These are phyloP conservation scores for Carettochelys insculpta DNA, from an alignment of 2,113 vertebrate genomes.

Conservation along the genomic window DNA sequence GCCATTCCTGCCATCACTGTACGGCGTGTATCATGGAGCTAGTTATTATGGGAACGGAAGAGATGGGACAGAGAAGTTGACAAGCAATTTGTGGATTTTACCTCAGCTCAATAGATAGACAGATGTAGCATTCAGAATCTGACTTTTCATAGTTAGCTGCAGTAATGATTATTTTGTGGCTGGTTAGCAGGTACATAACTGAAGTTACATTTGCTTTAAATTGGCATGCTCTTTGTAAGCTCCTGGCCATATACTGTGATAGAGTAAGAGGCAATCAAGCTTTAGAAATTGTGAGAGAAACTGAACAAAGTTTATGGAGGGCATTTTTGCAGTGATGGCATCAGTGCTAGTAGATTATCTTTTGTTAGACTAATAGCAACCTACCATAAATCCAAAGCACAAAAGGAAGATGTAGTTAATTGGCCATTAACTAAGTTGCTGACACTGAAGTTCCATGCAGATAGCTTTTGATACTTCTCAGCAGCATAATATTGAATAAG, in stretches of 20 bases:
- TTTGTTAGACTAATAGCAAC: not conserved
- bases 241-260: not conserved
- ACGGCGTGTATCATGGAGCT: not conserved
- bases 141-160: not conserved
- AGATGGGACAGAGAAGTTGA: not conserved
- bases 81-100: not conserved
- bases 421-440: constrained; percentile 25
- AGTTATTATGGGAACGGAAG: not conserved
- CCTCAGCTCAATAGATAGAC: not conserved
- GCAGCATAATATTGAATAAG: not conserved
- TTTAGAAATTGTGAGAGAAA: not conserved
- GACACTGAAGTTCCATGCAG: not conserved
- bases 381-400: not conserved
- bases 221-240: not conserved
- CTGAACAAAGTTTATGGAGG: not conserved
- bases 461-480: not conserved
- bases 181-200: not conserved
- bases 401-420: not conserved
- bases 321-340: not conserved
- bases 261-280: not conserved
- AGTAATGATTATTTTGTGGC: constrained; percentile 2
- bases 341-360: not conserved
- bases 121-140: not conserved
- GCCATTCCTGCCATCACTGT: not conserved
- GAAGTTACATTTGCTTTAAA: not conserved